Evolutionary conservation across 2,888 invertebrate species (phyloP).

Genomic region (Holacanthella duospinosa): DNA sequence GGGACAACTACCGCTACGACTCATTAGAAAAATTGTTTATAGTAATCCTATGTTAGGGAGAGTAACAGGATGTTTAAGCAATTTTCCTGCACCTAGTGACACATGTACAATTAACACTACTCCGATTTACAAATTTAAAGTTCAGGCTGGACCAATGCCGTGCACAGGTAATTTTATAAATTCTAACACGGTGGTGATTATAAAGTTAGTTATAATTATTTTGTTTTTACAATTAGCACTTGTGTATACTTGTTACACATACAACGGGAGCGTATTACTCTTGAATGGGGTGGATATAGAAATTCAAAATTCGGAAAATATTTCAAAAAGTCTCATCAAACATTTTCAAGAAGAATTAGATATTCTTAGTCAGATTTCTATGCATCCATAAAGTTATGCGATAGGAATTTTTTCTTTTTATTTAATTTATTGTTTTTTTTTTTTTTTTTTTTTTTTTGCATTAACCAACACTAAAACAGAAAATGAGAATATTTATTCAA

Average conservation of each 20-base stretch:
- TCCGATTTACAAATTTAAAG: not conserved
- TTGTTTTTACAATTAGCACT: not conserved
- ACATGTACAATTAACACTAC: not conserved
- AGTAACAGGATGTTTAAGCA: not conserved
- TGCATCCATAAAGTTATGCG: no score
- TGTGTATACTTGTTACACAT: not conserved
- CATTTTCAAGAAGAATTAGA: not conserved
- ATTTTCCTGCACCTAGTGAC: not conserved
- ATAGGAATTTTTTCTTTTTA: no score
- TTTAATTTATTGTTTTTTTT: no score
- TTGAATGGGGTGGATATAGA: not conserved
- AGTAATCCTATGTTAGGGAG: not conserved
- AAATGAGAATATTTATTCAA: no score
- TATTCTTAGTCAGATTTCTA: no score
- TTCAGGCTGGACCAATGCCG: not conserved
- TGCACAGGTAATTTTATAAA: not conserved
- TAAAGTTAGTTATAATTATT: no score
- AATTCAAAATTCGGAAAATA: not conserved
- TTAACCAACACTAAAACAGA: no score
- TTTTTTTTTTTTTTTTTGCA: no score
- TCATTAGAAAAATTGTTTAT: no score
- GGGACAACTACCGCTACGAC: not conserved
- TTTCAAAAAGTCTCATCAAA: not conserved
- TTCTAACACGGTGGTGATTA: no score
- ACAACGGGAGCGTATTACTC: not conserved